phyloP scores from a whole-genome alignment of 2,113 vertebrate species.

The Spea multiplicata region DNA sequence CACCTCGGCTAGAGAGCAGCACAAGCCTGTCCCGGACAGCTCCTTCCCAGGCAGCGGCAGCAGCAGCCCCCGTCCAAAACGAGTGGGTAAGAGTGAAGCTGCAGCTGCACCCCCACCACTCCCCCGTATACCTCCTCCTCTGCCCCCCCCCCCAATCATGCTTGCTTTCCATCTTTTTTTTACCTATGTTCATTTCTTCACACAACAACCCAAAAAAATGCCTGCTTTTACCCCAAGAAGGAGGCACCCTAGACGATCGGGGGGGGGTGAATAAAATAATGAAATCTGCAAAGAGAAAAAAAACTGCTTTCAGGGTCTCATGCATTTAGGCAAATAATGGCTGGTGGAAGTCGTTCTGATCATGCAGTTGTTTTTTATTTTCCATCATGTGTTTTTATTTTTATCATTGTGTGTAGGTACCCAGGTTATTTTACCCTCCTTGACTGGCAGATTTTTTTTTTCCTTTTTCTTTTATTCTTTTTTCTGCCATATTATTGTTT shows the following conservation, averaged over 20 bases:
- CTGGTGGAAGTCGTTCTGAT: not conserved
- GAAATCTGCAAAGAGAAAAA: not conserved
- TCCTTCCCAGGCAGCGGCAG: constrained; percentile 51
- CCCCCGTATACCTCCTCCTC: not conserved
- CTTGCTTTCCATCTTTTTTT: not conserved
- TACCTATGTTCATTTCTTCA: not conserved
- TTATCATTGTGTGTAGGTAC: not conserved
- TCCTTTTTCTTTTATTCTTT: not conserved
- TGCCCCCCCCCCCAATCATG: not conserved
- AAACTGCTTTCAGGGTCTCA: not conserved
- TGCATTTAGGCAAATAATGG: not conserved
- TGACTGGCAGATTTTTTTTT: not conserved
- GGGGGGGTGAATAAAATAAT: not conserved
- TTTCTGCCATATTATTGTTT: not conserved
- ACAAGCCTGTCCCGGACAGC: constrained; percentile 30
- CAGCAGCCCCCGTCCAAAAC: constrained; percentile 56
- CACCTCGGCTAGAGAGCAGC: constrained; percentile 59
- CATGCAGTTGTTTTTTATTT: not conserved
- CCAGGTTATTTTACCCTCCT: too few relatives aligned
- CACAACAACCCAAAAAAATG: constrained; percentile 58
- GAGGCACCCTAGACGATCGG: not conserved
- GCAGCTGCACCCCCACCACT: not conserved
- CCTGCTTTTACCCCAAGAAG: constrained; percentile 53
- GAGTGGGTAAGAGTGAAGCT: constrained; percentile 61
- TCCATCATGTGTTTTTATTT: not conserved